These are phyloP conservation scores for Lordiphosa mommai DNA, from an alignment of 1,140 invertebrate genomes.

Conservation along the genomic window DNA sequence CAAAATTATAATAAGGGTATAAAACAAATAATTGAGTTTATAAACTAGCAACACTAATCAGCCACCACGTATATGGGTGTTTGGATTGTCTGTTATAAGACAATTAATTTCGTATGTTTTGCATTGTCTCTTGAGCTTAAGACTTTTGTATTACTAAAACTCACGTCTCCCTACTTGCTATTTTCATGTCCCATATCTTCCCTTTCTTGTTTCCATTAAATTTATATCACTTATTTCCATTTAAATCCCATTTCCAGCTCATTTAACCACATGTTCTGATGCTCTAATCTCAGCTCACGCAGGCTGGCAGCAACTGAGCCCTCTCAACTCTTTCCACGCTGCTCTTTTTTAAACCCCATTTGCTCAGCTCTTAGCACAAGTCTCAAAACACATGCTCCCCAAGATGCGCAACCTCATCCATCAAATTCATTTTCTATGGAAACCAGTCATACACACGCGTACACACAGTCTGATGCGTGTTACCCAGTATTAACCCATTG, in stretches of 20 bases:
- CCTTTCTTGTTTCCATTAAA: neutral
- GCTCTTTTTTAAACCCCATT: constrained; percentile 20
- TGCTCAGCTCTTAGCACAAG: constrained; percentile 47
- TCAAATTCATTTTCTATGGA: constrained; percentile 75
- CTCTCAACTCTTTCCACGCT: constrained; percentile 1
- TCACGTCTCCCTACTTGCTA: neutral
- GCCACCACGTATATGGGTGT: too few relatives aligned
- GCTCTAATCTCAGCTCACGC: constrained; percentile 44
- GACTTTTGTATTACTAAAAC: too few relatives aligned
- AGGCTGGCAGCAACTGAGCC: constrained; percentile 33
- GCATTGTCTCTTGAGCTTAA: too few relatives aligned
- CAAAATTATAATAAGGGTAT: too few relatives aligned
- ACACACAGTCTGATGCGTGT: constrained; percentile 18
- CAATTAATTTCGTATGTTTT: too few relatives aligned
- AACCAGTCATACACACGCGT: constrained; percentile 48
- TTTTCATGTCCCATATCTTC: neutral
- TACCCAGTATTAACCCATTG: constrained; percentile 47
- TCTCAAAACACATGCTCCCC: constrained; percentile 70
- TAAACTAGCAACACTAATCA: too few relatives aligned
- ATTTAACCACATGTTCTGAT: constrained; percentile 54
- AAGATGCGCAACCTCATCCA: constrained; percentile 73
- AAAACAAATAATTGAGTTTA: too few relatives aligned
- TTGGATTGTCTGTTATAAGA: too few relatives aligned
- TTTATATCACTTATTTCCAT: constrained; percentile 6
- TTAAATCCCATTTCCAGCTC: constrained; percentile 40